A percentile compares a stretch with the other conserved stretches of the same genome.
phyloP scores from a whole-genome alignment of 2,888 invertebrate genomes.

The Sinohyriopsis cumingii region DNA sequence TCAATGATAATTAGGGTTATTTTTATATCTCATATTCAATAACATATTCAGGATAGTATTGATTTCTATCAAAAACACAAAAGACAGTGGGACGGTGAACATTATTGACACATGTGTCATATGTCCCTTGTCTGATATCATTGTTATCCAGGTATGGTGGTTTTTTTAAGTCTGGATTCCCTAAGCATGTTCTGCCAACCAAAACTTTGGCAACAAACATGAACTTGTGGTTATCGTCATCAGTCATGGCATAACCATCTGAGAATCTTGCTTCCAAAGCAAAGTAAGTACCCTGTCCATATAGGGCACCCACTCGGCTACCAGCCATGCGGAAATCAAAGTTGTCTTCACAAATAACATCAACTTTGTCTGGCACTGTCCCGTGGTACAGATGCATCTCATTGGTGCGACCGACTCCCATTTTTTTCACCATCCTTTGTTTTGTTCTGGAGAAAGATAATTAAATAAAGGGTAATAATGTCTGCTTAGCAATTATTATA shows the following conservation, averaged over 20 bases:
- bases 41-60: slow-evolving; percentile 59
- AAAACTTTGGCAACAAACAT: slow-evolving; percentile 43
- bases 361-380: slow-evolving; percentile 32
- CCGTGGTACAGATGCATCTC: slow-evolving; percentile 46
- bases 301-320: slow-evolving; percentile 35
- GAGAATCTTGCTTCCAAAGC: slow-evolving; percentile 33
- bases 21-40: slow-evolving; percentile 14
- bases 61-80: slow-evolving; percentile 56
- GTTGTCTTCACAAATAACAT: slow-evolving; percentile 43
- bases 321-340: slow-evolving; percentile 50
- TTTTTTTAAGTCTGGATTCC: slow-evolving; percentile 73
- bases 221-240: slow-evolving; percentile 22
- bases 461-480: too few relatives aligned
- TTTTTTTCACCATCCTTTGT: slow-evolving; percentile 27
- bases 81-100: slow-evolving; percentile 46
- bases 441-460: slow-evolving; percentile 26
- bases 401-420: slow-evolving; percentile 36
- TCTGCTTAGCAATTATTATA: too few relatives aligned
- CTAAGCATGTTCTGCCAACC: slow-evolving; percentile 19
- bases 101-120: slow-evolving; percentile 51
- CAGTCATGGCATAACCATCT: slow-evolving; percentile 26
- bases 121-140: slow-evolving; percentile 35
- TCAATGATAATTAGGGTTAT: too few relatives aligned
- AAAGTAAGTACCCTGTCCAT: slow-evolving; percentile 39
- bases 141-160: slow-evolving; percentile 28